A percentile compares a stretch with the other conserved stretches of the same genome.
phyloP scores from a whole-genome alignment of 2,888 invertebrate species.

The Linnaemya tessellans region DNA sequence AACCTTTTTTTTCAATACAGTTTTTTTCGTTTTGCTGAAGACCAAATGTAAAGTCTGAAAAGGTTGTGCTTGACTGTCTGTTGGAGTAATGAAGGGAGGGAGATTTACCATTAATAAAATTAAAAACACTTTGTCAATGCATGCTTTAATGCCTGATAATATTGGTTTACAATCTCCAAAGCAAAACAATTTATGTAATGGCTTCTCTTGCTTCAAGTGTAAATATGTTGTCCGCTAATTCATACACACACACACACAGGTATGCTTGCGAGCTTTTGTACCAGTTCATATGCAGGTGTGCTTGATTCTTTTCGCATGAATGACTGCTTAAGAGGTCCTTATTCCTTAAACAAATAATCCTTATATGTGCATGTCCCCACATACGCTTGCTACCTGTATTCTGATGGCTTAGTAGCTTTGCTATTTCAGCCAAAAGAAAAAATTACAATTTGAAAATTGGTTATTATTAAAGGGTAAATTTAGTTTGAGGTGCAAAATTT shows the following conservation, averaged over 20 bases:
- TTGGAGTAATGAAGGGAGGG: conserved; percentile 47
- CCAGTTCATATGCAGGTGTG: neutral
- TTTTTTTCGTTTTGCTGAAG: neutral
- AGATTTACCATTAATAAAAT: conserved; percentile 69
- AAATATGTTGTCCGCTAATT: conserved; percentile 14
- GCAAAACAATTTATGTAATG: conserved; percentile 71
- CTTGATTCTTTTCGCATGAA: conserved; percentile 6
- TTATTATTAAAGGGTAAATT: neutral
- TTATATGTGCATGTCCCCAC: conserved; percentile 38
- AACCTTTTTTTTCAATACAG: neutral
- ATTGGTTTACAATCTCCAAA: conserved; percentile 65
- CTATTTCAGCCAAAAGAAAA: neutral
- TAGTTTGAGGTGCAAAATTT: too few relatives aligned
- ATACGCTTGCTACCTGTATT: conserved; percentile 46
- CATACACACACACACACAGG: neutral
- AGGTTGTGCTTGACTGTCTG: conserved; percentile 7
- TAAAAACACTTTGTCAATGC: conserved; percentile 70
- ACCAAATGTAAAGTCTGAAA: conserved; percentile 6
- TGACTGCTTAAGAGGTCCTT: conserved; percentile 51
- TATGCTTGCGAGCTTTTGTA: too few relatives aligned
- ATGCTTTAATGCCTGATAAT: conserved; percentile 70
- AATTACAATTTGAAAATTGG: neutral
- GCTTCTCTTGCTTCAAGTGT: conserved; percentile 42
- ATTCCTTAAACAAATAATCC: conserved; percentile 44
- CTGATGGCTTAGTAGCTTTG: conserved; percentile 35